Evolutionary conservation across 2,888 invertebrate species (phyloP).

Genomic region (Orthosia cruda): DNA sequence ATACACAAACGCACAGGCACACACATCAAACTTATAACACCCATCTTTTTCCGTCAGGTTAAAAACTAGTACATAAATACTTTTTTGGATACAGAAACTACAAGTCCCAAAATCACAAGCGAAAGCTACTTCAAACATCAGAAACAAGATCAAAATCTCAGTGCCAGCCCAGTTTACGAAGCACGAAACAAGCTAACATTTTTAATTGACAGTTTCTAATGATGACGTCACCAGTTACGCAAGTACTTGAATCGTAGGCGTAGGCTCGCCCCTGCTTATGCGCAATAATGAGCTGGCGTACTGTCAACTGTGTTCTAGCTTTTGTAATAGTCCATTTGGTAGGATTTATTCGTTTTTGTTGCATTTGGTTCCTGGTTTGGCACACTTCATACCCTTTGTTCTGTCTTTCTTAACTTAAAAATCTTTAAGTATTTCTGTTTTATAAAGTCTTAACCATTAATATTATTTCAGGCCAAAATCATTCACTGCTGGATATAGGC

Average conservation of each 20-base stretch:
- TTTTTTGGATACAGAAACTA: not conserved
- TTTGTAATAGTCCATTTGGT: conserved; percentile 29
- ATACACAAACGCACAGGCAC: too few relatives aligned
- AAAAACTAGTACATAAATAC: too few relatives aligned
- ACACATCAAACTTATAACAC: too few relatives aligned
- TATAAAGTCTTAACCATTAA: too few relatives aligned
- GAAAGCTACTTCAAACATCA: conserved; percentile 13
- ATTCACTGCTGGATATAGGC: too few relatives aligned
- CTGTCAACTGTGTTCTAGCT: conserved; percentile 33
- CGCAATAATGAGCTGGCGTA: conserved; percentile 55
- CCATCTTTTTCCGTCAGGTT: too few relatives aligned
- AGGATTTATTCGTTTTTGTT: not conserved
- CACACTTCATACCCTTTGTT: not conserved
- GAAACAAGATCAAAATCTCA: conserved; percentile 36
- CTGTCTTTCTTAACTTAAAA: too few relatives aligned
- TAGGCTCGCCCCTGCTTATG: conserved; percentile 37
- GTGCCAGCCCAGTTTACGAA: conserved; percentile 31
- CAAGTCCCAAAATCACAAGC: not conserved
- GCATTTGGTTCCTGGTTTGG: conserved; percentile 2
- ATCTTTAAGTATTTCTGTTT: too few relatives aligned
- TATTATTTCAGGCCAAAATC: too few relatives aligned
- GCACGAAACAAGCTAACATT: conserved; percentile 26
- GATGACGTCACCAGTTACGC: conserved; percentile 60
- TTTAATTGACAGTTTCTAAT: conserved; percentile 61
- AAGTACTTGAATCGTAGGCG: conserved; percentile 50